These are phyloP conservation scores for Erythrocercus mccallii DNA, from an alignment of 2,113 vertebrate species.

Conservation along the genomic window DNA sequence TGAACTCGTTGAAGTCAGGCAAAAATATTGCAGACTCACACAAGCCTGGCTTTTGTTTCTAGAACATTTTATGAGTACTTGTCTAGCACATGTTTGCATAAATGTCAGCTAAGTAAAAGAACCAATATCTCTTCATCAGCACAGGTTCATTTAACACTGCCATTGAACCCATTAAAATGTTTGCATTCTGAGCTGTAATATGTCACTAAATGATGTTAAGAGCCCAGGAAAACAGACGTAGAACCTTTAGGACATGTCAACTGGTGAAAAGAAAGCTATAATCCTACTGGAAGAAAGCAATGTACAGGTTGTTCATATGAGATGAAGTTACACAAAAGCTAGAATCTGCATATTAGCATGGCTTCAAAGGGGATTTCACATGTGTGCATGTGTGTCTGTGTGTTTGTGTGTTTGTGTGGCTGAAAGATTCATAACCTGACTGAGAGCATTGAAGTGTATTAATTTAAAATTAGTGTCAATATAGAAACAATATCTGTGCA, in stretches of 20 bases:
- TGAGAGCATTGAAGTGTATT: background rate
- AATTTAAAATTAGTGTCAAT: background rate
- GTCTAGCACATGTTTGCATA: background rate
- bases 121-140: background rate
- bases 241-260: background rate
- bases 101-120: background rate
- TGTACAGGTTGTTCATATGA: background rate
- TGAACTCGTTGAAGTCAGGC: background rate
- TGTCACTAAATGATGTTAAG: constrained; percentile 40
- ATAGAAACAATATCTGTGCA: background rate
- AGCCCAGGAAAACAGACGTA: constrained; percentile 41
- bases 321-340: background rate
- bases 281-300: background rate
- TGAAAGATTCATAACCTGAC: constrained; percentile 7
- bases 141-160: background rate
- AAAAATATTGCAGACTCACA: background rate
- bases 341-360: background rate
- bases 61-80: background rate
- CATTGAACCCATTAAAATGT: background rate
- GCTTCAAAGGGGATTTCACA: background rate
- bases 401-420: background rate
- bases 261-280: constrained; percentile 9
- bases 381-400: background rate
- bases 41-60: background rate
- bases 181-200: constrained; percentile 4